Evolutionary conservation across 2,113 vertebrate species (phyloP).

Genomic region (Callipepla squamata): DNA sequence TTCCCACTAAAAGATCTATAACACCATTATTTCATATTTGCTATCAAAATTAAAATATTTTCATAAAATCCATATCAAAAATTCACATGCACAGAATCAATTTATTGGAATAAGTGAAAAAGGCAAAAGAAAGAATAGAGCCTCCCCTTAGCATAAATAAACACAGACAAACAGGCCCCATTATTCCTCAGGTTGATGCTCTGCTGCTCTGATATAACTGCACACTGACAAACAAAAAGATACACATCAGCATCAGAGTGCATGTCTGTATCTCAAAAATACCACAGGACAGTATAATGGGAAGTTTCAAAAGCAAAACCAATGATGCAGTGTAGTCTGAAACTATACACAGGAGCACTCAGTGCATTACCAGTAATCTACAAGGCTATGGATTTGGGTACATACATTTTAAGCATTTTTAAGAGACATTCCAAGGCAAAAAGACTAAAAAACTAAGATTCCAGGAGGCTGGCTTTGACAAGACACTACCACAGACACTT

Average conservation of each 20-base stretch:
- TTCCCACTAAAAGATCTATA: not conserved
- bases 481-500: not conserved
- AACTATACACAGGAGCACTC: not conserved
- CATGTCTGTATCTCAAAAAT: not conserved
- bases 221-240: not conserved
- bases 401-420: not conserved
- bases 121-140: not conserved
- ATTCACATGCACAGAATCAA: not conserved
- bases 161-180: accelerated
- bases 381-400: not conserved
- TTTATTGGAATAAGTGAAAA: not conserved
- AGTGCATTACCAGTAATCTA: not conserved
- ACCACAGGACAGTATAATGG: not conserved
- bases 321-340: not conserved
- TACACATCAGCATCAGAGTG: not conserved
- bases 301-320: not conserved
- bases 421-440: not conserved
- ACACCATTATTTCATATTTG: not conserved
- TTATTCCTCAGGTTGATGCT: not conserved
- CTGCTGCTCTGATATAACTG: not conserved
- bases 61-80: not conserved
- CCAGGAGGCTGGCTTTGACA: not conserved
- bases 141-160: not conserved
- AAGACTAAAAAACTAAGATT: not conserved
- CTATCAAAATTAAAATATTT: not conserved